Conservation (phyloP, 2,113 vertebrate species). For the Chaetodon auriga region DNA sequence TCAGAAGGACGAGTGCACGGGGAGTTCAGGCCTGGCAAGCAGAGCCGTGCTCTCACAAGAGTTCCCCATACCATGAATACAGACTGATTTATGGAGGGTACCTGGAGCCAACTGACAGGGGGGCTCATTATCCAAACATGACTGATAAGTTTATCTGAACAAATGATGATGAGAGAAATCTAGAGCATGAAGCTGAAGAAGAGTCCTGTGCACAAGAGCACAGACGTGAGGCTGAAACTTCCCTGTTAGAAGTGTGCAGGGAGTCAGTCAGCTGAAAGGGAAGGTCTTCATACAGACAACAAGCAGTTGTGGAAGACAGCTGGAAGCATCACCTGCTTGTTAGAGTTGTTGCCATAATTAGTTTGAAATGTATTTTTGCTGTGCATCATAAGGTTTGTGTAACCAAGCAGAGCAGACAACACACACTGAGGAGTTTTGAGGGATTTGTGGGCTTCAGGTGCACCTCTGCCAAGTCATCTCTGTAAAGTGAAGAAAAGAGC, state of each 20-base stretch:
- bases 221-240: neutral
- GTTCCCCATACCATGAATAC: neutral
- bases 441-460: neutral
- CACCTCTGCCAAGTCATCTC: neutral
- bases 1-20: conserved; percentile 24
- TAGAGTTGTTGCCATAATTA: too few species aligned
- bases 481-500: neutral
- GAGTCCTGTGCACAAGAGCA: neutral
- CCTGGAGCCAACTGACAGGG: conserved; percentile 36
- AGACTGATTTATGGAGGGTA: conserved; percentile 30
- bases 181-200: neutral
- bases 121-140: conserved; percentile 40
- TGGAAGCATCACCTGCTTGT: too few species aligned
- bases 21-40: conserved; percentile 44
- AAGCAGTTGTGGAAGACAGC: neutral
- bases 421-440: neutral
- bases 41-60: conserved; percentile 3
- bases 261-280: neutral
- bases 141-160: conserved; percentile 17
- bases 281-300: neutral
- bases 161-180: conserved; percentile 1
- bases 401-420: neutral
- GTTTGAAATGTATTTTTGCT: neutral
- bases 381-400: too few species aligned
- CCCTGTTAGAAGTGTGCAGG: neutral